Evolutionary conservation across 1,140 invertebrate genomes (phyloP).

Genomic region (Drosophila azteca): DNA sequence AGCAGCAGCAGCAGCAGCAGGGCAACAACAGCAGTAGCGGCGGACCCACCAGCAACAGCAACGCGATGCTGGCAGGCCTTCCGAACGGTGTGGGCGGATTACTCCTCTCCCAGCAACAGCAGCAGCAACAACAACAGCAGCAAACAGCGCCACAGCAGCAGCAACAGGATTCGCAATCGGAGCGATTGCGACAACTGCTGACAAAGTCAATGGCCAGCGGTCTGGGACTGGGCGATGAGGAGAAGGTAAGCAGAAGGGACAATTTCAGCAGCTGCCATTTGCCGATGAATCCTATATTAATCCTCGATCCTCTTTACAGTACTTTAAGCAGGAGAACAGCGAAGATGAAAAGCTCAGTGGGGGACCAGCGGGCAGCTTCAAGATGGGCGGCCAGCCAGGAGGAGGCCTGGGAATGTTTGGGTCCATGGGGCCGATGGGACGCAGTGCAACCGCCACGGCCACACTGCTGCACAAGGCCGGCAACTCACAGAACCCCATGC

Average conservation of each 20-base stretch:
- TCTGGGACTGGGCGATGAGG: constrained; percentile 80
- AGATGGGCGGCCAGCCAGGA: constrained; percentile 52
- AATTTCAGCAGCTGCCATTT: too few relatives aligned
- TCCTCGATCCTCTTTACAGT: constrained; percentile 33
- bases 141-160: constrained; percentile 45
- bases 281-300: not conserved
- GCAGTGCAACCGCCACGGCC: constrained; percentile 22
- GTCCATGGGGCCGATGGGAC: constrained; percentile 40
- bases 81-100: constrained; percentile 62
- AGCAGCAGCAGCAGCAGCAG: constrained; percentile 65
- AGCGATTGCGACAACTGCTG: constrained; percentile 87
- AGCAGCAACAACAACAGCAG: constrained; percentile 37
- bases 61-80: constrained; percentile 36
- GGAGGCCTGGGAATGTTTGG: constrained; percentile 56
- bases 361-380: constrained; percentile 51
- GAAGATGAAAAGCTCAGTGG: constrained; percentile 89
- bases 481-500: constrained; percentile 86
- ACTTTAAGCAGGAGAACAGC: constrained; percentile 86
- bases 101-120: constrained; percentile 48
- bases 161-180: constrained; percentile 82
- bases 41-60: constrained; percentile 36
- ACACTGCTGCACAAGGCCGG: constrained; percentile 64
- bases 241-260: constrained; percentile 73
- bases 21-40: constrained; percentile 46
- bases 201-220: constrained; percentile 83